Conservation (phyloP, 1,140 invertebrate genomes). For the Cyrtorhinus lividipennis region DNA sequence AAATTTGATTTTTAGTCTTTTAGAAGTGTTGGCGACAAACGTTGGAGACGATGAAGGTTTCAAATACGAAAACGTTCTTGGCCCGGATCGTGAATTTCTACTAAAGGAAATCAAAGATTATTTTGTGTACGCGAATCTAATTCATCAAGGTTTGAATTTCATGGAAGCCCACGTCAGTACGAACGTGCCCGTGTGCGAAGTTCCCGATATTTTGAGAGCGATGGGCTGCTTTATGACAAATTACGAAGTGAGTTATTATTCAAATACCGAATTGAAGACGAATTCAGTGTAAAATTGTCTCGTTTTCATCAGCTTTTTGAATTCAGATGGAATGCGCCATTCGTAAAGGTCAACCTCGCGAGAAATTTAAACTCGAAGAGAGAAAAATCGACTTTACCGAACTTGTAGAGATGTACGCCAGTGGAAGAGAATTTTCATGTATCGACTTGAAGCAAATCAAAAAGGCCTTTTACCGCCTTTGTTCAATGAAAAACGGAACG, state of each 20-base stretch:
- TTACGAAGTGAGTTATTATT: neutral
- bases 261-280: too few species aligned
- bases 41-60: neutral
- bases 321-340: constrained; percentile 3
- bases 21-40: constrained; percentile 9
- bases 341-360: neutral
- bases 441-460: neutral
- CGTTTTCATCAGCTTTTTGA: too few species aligned
- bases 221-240: constrained; percentile 6
- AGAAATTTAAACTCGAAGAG: constrained; percentile 1
- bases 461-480: neutral
- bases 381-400: neutral
- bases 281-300: too few species aligned
- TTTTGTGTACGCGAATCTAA: constrained; percentile 6
- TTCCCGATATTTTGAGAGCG: constrained; percentile 9
- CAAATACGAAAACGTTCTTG: neutral
- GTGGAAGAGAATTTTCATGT: neutral
- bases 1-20: neutral
- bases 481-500: neutral
- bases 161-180: neutral
- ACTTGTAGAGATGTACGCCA: neutral
- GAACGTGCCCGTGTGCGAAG: constrained; percentile 5
- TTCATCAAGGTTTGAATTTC: neutral
- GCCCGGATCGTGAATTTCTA: neutral
- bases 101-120: constrained; percentile 8